Percentiles rank a stretch among this genome's conserved stretches.
These are phyloP conservation scores for Brachionus rotundiformis DNA, from an alignment of 1,140 invertebrate genomes.

Conservation along the genomic window DNA sequence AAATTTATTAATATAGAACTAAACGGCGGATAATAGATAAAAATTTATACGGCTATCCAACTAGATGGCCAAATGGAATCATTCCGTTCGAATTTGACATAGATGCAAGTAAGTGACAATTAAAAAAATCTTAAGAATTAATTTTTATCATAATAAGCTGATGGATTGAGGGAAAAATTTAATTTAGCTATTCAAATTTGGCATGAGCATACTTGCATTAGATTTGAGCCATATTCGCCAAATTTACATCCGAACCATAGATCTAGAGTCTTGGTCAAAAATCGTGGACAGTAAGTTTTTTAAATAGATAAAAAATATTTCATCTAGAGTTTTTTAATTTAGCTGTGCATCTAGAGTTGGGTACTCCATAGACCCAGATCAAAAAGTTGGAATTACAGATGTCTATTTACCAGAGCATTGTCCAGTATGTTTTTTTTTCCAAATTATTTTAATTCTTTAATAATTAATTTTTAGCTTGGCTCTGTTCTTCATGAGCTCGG, in stretches of 20 bases:
- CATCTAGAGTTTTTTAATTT: background rate
- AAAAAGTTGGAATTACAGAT: constrained; percentile 15
- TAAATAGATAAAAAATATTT: constrained; percentile 4
- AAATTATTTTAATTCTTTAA: background rate
- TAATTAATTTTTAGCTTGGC: constrained; percentile 57
- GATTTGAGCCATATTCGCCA: constrained; percentile 49
- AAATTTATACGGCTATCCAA: constrained; percentile 10
- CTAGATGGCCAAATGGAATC: constrained; percentile 49
- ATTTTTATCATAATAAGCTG: background rate
- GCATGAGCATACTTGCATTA: constrained; percentile 49
- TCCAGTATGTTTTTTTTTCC: background rate
- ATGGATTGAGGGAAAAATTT: constrained; percentile 27
- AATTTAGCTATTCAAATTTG: constrained; percentile 39
- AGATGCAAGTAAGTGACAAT: constrained; percentile 23
- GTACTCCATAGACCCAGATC: background rate
- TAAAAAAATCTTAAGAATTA: background rate
- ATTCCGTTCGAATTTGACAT: constrained; percentile 52
- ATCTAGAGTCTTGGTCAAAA: constrained; percentile 43
- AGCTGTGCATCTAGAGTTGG: constrained; percentile 52
- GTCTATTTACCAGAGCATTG: constrained; percentile 52
- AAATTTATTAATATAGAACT: background rate
- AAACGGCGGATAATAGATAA: constrained; percentile 45
- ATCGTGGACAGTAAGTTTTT: constrained; percentile 43
- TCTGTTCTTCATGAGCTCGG: constrained; percentile 71
- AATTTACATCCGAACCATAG: background rate